These are phyloP conservation scores for Hypsibius dujardini DNA, from an alignment of 1,140 invertebrate genomes.

Conservation along the genomic window DNA sequence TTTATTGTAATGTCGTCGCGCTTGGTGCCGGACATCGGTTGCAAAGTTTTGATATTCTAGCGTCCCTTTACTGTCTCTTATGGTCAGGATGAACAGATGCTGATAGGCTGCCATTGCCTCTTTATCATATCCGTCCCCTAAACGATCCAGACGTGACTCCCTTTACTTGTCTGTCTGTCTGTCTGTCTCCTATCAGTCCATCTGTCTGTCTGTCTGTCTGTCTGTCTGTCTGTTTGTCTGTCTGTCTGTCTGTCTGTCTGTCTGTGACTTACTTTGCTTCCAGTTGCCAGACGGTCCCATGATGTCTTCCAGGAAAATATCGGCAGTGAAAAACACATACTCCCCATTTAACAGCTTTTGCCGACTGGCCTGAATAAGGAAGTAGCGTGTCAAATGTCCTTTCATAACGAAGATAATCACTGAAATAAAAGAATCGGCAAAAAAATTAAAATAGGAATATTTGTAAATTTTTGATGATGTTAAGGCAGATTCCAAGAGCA, in stretches of 20 bases:
- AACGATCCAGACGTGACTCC: background rate
- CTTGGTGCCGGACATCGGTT: background rate
- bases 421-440: background rate
- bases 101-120: background rate
- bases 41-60: background rate
- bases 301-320: background rate
- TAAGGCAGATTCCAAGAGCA: background rate
- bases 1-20: background rate
- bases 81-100: background rate
- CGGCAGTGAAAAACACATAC: background rate
- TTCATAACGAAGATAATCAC: background rate
- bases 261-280: background rate
- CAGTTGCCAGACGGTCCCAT: background rate
- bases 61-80: background rate
- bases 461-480: background rate
- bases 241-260: too few species aligned
- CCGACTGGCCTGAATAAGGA: background rate
- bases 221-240: background rate
- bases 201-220: background rate
- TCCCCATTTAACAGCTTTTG: background rate
- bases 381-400: background rate
- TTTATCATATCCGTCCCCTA: slow-evolving; percentile 2
- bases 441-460: background rate
- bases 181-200: too few species aligned
- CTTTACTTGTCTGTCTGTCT: too few species aligned